A percentile compares a stretch with the other conserved stretches of the same genome.
phyloP scores from a whole-genome alignment of 2,888 invertebrate genomes.

The Ochropleura leucogaster region DNA sequence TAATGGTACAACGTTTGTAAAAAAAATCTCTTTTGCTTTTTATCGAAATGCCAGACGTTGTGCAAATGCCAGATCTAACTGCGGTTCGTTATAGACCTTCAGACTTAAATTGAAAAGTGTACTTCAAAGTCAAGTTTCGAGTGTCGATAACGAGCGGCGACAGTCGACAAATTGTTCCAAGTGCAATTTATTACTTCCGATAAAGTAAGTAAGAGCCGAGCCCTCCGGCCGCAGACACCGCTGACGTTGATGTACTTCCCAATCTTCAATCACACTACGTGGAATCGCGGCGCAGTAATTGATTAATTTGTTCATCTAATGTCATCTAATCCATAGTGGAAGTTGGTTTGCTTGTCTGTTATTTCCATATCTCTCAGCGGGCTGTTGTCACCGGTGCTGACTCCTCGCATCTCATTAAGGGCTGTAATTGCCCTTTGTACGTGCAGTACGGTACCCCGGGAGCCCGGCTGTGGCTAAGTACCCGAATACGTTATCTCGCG shows the following conservation, averaged over 20 bases:
- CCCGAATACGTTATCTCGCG: slow-evolving; percentile 69
- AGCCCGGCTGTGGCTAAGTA: slow-evolving; percentile 60
- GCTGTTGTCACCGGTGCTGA: slow-evolving; percentile 34
- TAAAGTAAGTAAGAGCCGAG: slow-evolving; percentile 69
- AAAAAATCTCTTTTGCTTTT: not conserved
- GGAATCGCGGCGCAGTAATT: slow-evolving; percentile 53
- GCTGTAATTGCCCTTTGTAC: slow-evolving; percentile 59
- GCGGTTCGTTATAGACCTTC: slow-evolving; percentile 14
- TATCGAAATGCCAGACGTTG: slow-evolving; percentile 11
- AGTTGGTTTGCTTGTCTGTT: slow-evolving; percentile 26
- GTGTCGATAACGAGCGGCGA: slow-evolving; percentile 53
- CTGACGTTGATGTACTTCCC: slow-evolving; percentile 69
- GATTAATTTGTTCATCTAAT: slow-evolving; percentile 61
- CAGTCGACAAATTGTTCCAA: slow-evolving; percentile 73
- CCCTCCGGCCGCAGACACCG: slow-evolving; percentile 55
- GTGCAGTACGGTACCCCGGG: slow-evolving; percentile 38
- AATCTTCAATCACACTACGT: slow-evolving; percentile 69
- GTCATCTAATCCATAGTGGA: slow-evolving; percentile 6
- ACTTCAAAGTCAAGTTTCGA: slow-evolving; percentile 51
- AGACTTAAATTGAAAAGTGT: slow-evolving; percentile 35
- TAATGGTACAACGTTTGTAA: not conserved
- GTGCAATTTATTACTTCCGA: slow-evolving; percentile 75
- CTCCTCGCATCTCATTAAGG: slow-evolving; percentile 49
- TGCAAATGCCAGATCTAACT: not conserved
- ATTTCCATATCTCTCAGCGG: slow-evolving; percentile 34